A percentile compares a stretch with the other conserved stretches of the same genome.
These are phyloP conservation scores for Sipha flava DNA, from an alignment of 1,140 invertebrate species.

Conservation along the genomic window DNA sequence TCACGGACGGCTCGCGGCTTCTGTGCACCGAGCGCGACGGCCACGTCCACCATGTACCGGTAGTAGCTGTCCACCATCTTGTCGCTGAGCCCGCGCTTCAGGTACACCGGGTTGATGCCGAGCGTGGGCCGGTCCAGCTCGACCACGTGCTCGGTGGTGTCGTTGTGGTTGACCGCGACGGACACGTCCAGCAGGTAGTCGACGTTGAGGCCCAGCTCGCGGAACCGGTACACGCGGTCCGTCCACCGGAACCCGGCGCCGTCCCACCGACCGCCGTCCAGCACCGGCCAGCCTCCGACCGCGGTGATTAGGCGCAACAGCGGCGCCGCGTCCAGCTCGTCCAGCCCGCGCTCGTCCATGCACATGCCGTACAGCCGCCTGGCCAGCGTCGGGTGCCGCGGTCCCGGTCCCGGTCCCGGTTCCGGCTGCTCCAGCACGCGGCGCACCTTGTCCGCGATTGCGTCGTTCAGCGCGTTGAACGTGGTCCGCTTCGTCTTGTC, in stretches of 20 bases:
- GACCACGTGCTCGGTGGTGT: conserved; percentile 70
- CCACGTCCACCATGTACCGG: conserved; percentile 74
- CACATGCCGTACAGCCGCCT: conserved; percentile 47
- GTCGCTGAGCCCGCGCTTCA: conserved; percentile 66
- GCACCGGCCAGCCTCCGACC: conserved; percentile 83
- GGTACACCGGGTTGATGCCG: conserved; percentile 75
- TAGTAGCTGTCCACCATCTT: conserved; percentile 68
- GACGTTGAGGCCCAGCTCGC: conserved; percentile 67
- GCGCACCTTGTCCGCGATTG: background rate
- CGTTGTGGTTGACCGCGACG: conserved; percentile 69
- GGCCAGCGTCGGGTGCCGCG: conserved; percentile 42
- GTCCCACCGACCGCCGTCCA: conserved; percentile 42
- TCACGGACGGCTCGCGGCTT: conserved; percentile 56
- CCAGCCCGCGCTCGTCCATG: conserved; percentile 45
- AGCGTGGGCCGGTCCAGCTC: conserved; percentile 82
- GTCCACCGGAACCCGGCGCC: conserved; percentile 77
- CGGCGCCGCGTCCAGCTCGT: conserved; percentile 39
- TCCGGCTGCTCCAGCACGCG: conserved; percentile 38
- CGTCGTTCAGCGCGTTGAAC: background rate
- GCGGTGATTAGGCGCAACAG: conserved; percentile 47
- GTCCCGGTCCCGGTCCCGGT: conserved; percentile 31
- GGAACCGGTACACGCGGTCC: conserved; percentile 67
- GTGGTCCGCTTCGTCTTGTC: conserved; percentile 34
- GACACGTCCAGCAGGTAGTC: conserved; percentile 85
- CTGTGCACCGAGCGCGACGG: conserved; percentile 72